phyloP scores from a whole-genome alignment of 2,888 invertebrate genomes.

The Empis stercorea region DNA sequence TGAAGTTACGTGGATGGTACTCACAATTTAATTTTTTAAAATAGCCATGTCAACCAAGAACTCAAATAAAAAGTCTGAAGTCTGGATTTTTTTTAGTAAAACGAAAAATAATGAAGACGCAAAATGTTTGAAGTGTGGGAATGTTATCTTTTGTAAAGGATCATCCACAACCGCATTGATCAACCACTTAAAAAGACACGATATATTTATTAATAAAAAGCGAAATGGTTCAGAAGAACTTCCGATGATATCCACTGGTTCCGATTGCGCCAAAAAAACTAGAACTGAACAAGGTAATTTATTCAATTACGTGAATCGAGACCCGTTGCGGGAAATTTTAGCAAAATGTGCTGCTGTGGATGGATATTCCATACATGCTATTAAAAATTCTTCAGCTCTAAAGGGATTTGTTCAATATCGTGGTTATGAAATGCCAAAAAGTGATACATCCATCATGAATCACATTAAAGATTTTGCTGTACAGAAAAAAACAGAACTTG shows the following conservation, averaged over 20 bases:
- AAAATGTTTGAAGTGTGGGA: neutral
- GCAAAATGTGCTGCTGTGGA: slow-evolving; percentile 1
- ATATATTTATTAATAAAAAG: neutral
- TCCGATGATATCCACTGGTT: neutral
- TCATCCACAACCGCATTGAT: neutral
- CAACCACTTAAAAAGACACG: neutral
- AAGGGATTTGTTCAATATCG: neutral
- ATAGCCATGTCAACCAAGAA: neutral
- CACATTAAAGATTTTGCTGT: neutral
- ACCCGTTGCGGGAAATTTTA: neutral
- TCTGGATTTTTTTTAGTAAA: neutral
- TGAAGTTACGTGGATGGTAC: neutral
- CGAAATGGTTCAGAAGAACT: neutral
- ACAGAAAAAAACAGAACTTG: neutral
- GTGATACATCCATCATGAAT: neutral
- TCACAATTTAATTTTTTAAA: neutral
- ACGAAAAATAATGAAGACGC: neutral
- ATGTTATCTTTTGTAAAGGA: neutral
- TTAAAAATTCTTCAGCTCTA: neutral
- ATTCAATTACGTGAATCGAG: neutral
- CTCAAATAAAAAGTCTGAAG: neutral
- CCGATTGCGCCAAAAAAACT: neutral
- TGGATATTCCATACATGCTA: neutral
- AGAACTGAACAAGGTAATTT: neutral
- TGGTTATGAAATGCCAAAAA: slow-evolving; percentile 2